Evolutionary conservation across 1,140 invertebrate species (phyloP).

Genomic region (Galleria mellonella): DNA sequence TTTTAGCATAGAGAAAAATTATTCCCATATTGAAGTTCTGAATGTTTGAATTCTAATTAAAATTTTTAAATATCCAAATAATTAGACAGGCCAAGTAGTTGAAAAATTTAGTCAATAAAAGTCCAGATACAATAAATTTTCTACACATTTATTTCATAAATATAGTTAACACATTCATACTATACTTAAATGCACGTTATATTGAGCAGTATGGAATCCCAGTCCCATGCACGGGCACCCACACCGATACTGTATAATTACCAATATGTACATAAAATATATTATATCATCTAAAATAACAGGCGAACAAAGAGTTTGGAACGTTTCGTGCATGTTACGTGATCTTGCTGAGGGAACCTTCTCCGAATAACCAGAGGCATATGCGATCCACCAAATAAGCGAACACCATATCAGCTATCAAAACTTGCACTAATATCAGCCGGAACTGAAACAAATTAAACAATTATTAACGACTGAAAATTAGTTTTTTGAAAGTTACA

Average conservation of each 20-base stretch:
- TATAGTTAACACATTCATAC: conserved; percentile 46
- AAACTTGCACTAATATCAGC: conserved; percentile 83
- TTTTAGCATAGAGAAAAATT: too few relatives aligned
- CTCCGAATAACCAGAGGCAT: conserved; percentile 93
- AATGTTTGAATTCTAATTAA: too few relatives aligned
- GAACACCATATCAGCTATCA: conserved; percentile 88
- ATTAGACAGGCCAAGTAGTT: too few relatives aligned
- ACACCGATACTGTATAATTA: conserved; percentile 14
- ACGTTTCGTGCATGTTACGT: conserved; percentile 13
- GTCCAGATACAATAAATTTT: conserved; percentile 18
- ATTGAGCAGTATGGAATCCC: conserved; percentile 40
- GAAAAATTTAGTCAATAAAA: too few relatives aligned
- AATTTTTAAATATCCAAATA: too few relatives aligned
- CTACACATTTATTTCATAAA: conserved; percentile 58
- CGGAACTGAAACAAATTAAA: conserved; percentile 83
- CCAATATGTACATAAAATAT: conserved; percentile 3
- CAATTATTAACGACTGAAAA: too few relatives aligned
- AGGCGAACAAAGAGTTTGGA: neutral
- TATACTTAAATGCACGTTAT: conserved; percentile 51
- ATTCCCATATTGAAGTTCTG: too few relatives aligned
- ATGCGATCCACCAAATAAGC: conserved; percentile 89
- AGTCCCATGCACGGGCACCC: conserved; percentile 6
- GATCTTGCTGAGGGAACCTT: conserved; percentile 74
- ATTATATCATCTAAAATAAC: conserved; percentile 1
- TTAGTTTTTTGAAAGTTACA: too few relatives aligned